Percentiles rank a stretch among this genome's conserved stretches.
Conservation (phyloP, 2,113 vertebrate species). For the Rhinolophus sinicus region DNA sequence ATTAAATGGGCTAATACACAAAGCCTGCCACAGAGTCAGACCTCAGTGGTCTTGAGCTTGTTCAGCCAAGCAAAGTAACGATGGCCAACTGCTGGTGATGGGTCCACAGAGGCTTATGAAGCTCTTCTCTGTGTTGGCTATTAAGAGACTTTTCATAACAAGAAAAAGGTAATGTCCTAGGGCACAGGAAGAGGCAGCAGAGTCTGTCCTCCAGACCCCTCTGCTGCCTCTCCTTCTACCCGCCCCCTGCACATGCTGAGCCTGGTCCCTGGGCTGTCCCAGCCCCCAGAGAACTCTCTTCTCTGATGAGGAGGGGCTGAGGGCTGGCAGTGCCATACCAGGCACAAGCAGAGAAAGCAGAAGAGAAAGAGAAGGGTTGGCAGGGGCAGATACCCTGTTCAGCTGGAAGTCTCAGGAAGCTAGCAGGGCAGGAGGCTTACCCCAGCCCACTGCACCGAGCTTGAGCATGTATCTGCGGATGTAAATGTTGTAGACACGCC, state of each 20-base stretch:
- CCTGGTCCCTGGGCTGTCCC: too few relatives aligned
- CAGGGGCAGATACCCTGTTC: background rate
- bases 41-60: background rate
- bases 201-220: too few relatives aligned
- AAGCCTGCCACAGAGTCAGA: background rate
- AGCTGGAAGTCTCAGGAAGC: background rate
- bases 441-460: slow-evolving; percentile 81
- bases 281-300: background rate
- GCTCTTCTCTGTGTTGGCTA: background rate
- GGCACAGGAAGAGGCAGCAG: background rate
- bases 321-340: background rate
- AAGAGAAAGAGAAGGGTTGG: background rate
- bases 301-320: background rate
- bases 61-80: background rate
- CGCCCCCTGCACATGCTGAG: background rate
- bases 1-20: background rate
- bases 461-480: slow-evolving; percentile 74
- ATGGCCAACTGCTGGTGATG: background rate
- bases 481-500: slow-evolving; percentile 80
- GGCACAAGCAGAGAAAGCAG: background rate
- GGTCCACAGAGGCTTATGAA: background rate
- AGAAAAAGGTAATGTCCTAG: background rate
- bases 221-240: too few relatives aligned
- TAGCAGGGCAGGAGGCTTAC: slow-evolving; percentile 29
- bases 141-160: background rate